Percentiles rank a stretch among this genome's conserved stretches.
Conservation (phyloP, 2,888 invertebrate genomes). For the Calephelis perditalis region DNA sequence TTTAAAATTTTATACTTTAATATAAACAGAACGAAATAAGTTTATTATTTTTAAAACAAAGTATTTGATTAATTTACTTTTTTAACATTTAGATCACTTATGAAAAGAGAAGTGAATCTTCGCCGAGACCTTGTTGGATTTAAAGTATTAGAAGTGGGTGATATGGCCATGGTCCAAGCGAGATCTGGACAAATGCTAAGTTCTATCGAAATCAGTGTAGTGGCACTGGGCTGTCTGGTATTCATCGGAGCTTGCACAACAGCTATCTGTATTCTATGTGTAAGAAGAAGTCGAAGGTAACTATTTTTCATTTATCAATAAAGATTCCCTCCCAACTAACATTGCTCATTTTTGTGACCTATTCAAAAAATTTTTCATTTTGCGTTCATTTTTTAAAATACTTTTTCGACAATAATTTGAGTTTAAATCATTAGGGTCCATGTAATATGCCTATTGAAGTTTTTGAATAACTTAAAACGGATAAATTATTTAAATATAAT, state of each 20-base stretch:
- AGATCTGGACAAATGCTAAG: slow-evolving; percentile 67
- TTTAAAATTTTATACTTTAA: no score
- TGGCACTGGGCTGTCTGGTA: slow-evolving; percentile 88
- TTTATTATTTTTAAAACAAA: not conserved
- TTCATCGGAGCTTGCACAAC: slow-evolving; percentile 89
- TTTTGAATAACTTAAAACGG: no score
- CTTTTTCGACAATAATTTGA: no score
- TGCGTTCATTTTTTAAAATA: no score
- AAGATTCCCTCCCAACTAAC: not conserved
- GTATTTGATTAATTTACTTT: slow-evolving; percentile 14
- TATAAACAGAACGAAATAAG: no score
- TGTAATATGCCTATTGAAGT: not conserved
- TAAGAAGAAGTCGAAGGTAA: slow-evolving; percentile 80
- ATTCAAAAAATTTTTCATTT: not conserved
- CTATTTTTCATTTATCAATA: not conserved
- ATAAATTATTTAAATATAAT: no score
- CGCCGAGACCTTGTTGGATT: slow-evolving; percentile 82
- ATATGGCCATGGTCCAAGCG: slow-evolving; percentile 57
- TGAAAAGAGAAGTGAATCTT: slow-evolving; percentile 78
- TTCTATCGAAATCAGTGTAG: slow-evolving; percentile 87
- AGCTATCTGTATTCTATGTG: slow-evolving; percentile 86
- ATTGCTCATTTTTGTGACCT: not conserved
- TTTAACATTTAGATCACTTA: slow-evolving; percentile 74
- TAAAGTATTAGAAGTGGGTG: slow-evolving; percentile 82
- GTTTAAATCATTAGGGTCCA: no score